Evolutionary conservation across 2,888 invertebrate genomes (phyloP), one percentile per base, ranked within the genome.

Genomic region (Flexamia atlantica): DNA sequence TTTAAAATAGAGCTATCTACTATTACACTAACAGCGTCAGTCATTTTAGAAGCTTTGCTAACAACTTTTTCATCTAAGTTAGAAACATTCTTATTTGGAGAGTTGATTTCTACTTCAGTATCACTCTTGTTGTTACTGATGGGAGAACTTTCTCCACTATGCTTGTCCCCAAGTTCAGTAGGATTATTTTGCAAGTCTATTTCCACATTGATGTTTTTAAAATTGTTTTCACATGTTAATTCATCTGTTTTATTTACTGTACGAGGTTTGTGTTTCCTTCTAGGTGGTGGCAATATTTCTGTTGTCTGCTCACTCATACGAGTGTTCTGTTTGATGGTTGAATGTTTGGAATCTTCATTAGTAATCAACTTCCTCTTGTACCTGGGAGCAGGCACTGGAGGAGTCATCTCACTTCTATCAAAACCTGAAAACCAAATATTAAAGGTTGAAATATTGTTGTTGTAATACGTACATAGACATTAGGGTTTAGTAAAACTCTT

Each of bases 371-470:
- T 83, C 74, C 74, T 83, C 74, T 83, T 83, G 74, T 32, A 57
- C 93, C 84, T 80, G 53, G 81, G 84, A 20, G 84, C 81, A 80
- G 84, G 84, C 36, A 81, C 81, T 81, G 84, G 84, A 68, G 70
- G 68, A 40, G 36, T 81, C 36, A 68, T 53, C 64, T 80, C 81
- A 80, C 42, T 46, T 46, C 74, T 46, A 40, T 42, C 74, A 76
- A 42, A 76, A 46, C 42, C 74, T 46, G 74, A 2, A 64, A 64
- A 3, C 12, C 14, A 17, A 46, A 12, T 12, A 12, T 14, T 14
- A 46, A 9, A 46, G 7, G 46, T 46, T 10, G 9, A 36, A 36
- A 36, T 36, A 36, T 9, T 7, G 9, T 7, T 9, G 36, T 36
- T 7, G 36, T 36, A 36, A n/a, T n/a, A n/a, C n/a, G n/a, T n/a